Evolutionary conservation across 2,797 vertebrate genomes (phyloP).

Genomic region (Telmatherina bonti): DNA sequence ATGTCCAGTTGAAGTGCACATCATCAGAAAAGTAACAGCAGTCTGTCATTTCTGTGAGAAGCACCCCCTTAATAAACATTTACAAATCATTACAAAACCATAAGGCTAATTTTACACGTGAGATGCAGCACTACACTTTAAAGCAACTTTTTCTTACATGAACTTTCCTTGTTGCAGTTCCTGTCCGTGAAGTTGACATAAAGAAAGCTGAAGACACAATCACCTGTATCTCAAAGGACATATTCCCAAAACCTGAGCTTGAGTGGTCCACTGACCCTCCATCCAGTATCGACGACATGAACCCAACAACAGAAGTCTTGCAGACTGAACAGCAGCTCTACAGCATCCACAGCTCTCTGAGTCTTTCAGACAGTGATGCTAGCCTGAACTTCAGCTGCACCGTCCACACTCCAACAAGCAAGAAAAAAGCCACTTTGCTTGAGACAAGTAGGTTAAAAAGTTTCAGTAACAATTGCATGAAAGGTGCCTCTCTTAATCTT

Average conservation of each 20-base stretch:
- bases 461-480: no score
- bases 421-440: slow-evolving; percentile 13
- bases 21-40: no score
- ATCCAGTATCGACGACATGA: rapidly evolving
- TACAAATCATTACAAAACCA: no score
- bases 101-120: no score
- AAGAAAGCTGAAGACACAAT: slow-evolving; percentile 12
- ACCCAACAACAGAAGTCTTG: rapidly evolving
- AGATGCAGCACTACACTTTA: no score
- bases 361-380: rapidly evolving
- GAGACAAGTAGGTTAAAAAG: slow-evolving; percentile 21
- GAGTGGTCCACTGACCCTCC: slow-evolving; percentile 41
- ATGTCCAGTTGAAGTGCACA: no score
- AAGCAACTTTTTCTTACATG: background rate
- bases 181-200: slow-evolving; percentile 36
- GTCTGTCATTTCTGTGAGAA: no score
- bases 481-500: background rate
- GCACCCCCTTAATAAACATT: no score
- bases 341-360: slow-evolving; percentile 48
- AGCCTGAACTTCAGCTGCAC: slow-evolving; percentile 45
- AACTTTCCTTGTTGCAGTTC: slow-evolving; percentile 33
- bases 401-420: slow-evolving; percentile 1
- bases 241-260: slow-evolving; percentile 58
- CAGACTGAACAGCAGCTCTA: slow-evolving; percentile 28
- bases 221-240: slow-evolving; percentile 47